Evolutionary conservation across 2,797 vertebrate species (phyloP).

Genomic region (Coracias cyanogaster): DNA sequence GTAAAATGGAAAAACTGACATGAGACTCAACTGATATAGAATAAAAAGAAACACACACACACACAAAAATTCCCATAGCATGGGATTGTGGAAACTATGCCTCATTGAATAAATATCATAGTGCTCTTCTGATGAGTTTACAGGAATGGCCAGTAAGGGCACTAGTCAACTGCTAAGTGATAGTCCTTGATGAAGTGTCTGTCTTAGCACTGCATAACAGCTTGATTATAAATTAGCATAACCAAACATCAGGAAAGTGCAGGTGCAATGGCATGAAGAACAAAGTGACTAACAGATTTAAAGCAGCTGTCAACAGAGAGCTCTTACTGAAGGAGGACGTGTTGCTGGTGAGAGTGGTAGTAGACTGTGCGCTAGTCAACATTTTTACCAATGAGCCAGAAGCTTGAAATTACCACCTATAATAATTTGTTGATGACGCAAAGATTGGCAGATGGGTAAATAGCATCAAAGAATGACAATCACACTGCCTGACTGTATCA

Average conservation of each 20-base stretch:
- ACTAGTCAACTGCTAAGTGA: background rate
- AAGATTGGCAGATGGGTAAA: slow-evolving; percentile 47
- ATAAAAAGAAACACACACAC: background rate
- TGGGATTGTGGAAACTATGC: slow-evolving; percentile 16
- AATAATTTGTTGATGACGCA: slow-evolving; percentile 54
- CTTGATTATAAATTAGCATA: slow-evolving; percentile 16
- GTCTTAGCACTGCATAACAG: background rate
- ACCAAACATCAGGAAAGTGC: background rate
- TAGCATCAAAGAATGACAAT: background rate
- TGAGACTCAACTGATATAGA: slow-evolving; percentile 13
- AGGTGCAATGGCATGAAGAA: slow-evolving; percentile 25
- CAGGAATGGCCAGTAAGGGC: background rate
- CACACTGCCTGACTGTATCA: background rate
- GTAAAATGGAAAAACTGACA: slow-evolving; percentile 61
- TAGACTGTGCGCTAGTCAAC: background rate
- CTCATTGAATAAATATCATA: slow-evolving; percentile 20
- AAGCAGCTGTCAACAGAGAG: slow-evolving; percentile 36
- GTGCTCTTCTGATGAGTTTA: background rate
- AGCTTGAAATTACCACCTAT: background rate
- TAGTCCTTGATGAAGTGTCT: background rate
- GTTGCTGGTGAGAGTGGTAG: background rate
- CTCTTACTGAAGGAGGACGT: background rate
- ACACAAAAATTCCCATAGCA: background rate
- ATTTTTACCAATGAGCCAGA: background rate
- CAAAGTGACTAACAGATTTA: slow-evolving; percentile 36